Base-by-base conservation (phyloP, 2,113 vertebrate species). In the Elaphurus davidianus region DNA sequence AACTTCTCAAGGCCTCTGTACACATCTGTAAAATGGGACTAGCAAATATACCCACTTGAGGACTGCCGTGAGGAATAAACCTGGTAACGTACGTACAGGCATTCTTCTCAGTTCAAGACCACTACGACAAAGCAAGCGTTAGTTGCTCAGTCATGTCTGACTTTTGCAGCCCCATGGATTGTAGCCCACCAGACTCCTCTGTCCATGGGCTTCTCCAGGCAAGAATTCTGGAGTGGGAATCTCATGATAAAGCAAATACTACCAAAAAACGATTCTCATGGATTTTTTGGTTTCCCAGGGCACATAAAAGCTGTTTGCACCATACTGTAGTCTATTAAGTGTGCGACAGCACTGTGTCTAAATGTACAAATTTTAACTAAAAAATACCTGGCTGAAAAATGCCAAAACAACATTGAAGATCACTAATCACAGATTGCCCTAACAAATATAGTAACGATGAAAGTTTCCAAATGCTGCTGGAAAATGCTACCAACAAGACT, bases 31-130 rank as follows among this genome's bases (percentile, higher is more conserved):
- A 83, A 40, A 21, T 30, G 91, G 59, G 57, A 89, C 76, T 21
- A 43, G 47, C 33, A 55, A 7, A 7, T 13, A 79, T 7, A 11
- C 23, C 6, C 52, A 10, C 2, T 5, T 50, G 28, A 43, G 30
- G 45, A 52, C 12, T 43, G 76, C 47, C 2, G 0, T 1, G 64
- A 50, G 83, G 33, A 83, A 74, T 74, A 64, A 19, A 10, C 6
- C 8, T 33, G 54, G 54, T 8, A 33, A 55, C 12, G 59, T 3
- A 43, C 0, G 0, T 12, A 6, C 4, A n/a, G 45, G 12, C 21
- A 55, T 36, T 23, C 52, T 36, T 55, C 33, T 25, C 81, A 55
- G 52, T 54, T 55, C 33, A 52, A 55, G 52, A 55, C 21, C 21
- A 36, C 81, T 54, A 27, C 2, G 3, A 55, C 55, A 83, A 55